These are phyloP conservation scores for Polyergus mexicanus DNA, from an alignment of 1,140 invertebrate species.

Conservation along the genomic window DNA sequence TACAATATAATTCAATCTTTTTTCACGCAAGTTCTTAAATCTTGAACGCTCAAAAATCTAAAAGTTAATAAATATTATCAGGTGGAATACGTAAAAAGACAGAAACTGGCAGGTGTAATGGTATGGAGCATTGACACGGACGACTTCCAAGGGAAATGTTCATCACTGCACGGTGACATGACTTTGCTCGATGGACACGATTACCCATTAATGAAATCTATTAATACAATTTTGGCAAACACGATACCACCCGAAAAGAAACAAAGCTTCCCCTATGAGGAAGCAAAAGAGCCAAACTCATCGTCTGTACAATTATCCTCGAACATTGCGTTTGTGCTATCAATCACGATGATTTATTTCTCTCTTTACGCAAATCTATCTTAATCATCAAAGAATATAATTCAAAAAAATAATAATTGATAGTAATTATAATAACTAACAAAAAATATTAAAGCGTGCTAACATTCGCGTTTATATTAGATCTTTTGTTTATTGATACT, in stretches of 20 bases:
- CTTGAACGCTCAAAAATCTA: background rate
- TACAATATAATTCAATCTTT: background rate
- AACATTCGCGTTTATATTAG: background rate
- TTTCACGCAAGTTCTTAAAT: background rate
- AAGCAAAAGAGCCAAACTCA: background rate
- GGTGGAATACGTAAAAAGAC: slow-evolving; percentile 84
- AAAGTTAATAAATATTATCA: slow-evolving; percentile 56
- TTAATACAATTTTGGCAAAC: slow-evolving; percentile 50
- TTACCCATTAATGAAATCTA: slow-evolving; percentile 65
- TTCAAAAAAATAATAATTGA: slow-evolving; percentile 10
- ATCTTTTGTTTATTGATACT: background rate
- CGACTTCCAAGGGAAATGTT: slow-evolving; percentile 91
- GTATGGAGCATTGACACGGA: slow-evolving; percentile 94
- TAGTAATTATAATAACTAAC: background rate
- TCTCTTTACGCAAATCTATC: background rate
- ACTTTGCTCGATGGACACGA: background rate
- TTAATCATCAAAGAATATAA: background rate
- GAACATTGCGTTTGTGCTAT: background rate
- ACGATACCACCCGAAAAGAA: background rate
- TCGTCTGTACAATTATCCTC: background rate
- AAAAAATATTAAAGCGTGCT: slow-evolving; percentile 10
- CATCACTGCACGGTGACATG: slow-evolving; percentile 79
- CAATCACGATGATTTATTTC: slow-evolving; percentile 17
- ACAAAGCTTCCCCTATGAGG: no score
- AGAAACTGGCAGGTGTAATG: slow-evolving; percentile 92